Evolutionary conservation across 2,113 vertebrate species (phyloP).

Genomic region (Nicator chloris): DNA sequence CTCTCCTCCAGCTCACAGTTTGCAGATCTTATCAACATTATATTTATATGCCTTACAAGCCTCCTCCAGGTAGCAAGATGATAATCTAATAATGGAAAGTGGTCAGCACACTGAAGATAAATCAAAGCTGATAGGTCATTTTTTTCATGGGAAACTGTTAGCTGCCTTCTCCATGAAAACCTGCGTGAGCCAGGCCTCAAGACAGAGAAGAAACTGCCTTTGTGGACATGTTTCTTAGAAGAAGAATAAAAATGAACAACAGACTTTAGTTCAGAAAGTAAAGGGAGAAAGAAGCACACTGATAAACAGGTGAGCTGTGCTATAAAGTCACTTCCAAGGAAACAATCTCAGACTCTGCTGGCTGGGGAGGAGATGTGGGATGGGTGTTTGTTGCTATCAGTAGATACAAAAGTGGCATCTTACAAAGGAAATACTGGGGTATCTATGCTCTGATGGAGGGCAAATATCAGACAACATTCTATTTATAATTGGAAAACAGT

Average conservation of each 20-base stretch:
- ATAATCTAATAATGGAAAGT: background rate
- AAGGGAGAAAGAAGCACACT: background rate
- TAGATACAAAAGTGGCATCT: background rate
- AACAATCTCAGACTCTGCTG: background rate
- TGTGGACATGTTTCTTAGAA: background rate
- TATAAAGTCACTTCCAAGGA: background rate
- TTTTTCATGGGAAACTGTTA: background rate
- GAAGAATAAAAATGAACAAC: background rate
- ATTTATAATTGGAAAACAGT: background rate
- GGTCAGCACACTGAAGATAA: background rate
- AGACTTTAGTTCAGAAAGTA: background rate
- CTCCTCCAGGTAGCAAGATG: background rate
- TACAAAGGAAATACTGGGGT: background rate
- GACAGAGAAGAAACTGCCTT: background rate
- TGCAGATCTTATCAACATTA: background rate
- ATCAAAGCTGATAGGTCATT: background rate
- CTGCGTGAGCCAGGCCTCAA: background rate
- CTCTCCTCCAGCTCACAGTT: background rate
- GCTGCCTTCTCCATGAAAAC: background rate
- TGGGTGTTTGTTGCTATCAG: background rate
- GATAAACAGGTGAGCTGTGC: background rate
- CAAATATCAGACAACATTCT: background rate
- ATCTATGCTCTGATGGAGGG: background rate
- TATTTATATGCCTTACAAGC: background rate
- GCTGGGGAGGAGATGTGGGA: background rate